phyloP scores from a whole-genome alignment of 2,797 vertebrate species.

The Argya squamiceps region DNA sequence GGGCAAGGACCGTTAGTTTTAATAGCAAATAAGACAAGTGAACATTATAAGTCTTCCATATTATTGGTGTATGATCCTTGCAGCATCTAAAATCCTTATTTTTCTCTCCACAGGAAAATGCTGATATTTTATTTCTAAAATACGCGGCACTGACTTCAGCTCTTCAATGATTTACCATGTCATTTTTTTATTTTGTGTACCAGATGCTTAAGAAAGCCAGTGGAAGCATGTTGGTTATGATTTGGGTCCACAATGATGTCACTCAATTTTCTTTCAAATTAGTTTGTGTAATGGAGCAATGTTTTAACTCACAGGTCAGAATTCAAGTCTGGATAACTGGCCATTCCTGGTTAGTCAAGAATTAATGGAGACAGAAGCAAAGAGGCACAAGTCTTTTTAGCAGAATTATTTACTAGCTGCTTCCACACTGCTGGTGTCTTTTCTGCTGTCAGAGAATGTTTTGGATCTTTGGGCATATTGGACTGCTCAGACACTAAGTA shows the following conservation, averaged over 20 bases:
- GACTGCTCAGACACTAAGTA: not conserved
- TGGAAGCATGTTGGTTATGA: rapidly evolving
- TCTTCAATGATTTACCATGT: not conserved
- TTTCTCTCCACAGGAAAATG: not conserved
- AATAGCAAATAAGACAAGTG: not conserved
- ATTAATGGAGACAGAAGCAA: not conserved
- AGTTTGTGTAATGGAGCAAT: not conserved
- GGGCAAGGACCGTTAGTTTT: not conserved
- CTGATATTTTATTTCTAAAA: not conserved
- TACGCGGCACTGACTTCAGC: not conserved
- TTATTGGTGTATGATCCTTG: not conserved
- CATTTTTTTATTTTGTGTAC: not conserved
- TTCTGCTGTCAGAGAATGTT: not conserved
- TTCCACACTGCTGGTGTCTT: not conserved
- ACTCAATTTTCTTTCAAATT: not conserved
- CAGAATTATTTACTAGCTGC: not conserved
- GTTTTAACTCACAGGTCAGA: not conserved
- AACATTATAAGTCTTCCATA: not conserved
- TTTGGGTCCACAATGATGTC: not conserved
- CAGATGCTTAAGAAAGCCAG: not conserved
- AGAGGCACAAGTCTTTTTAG: rapidly evolving
- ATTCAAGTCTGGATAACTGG: not conserved
- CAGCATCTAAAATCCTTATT: not conserved
- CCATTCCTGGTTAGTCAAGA: not conserved
- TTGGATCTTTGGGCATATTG: not conserved